Conservation (phyloP, 2,113 vertebrate genomes). For the Amblyopsis rosae region DNA sequence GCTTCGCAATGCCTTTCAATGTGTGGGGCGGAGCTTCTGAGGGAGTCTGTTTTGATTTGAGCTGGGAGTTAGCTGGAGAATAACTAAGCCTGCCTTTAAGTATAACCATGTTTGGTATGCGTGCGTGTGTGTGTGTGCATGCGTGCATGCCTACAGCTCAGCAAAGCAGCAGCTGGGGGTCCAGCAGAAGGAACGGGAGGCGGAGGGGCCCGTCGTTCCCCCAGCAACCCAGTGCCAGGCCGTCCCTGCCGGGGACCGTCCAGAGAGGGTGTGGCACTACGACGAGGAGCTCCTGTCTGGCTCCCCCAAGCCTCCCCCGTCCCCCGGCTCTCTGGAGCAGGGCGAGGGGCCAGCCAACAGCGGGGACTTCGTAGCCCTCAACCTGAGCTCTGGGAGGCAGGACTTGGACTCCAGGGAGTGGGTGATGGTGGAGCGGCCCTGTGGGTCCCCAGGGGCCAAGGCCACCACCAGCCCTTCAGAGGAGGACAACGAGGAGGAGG, state of each 20-base stretch:
- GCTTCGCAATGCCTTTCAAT: no score
- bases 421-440: constrained; percentile 92
- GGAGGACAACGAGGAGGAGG: constrained; percentile 88
- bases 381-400: constrained; percentile 90
- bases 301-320: constrained; percentile 81
- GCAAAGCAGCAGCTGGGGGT: constrained; percentile 79
- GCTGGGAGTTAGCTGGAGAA: no score
- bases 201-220: constrained; percentile 68
- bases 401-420: constrained; percentile 94
- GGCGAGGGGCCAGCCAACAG: constrained; percentile 86
- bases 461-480: constrained; percentile 86
- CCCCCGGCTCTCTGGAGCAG: constrained; percentile 85
- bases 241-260: constrained; percentile 61
- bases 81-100: no score
- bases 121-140: constrained; percentile 11
- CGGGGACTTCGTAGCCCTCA: constrained; percentile 92
- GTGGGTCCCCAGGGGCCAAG: constrained; percentile 80
- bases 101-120: no score
- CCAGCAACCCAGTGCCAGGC: constrained; percentile 72
- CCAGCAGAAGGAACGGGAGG: constrained; percentile 66
- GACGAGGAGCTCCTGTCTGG: constrained; percentile 90
- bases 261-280: constrained; percentile 88
- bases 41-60: no score
- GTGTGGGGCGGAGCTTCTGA: no score
- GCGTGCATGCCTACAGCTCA: constrained; percentile 68